Base-by-base conservation (phyloP, 1,140 invertebrate genomes). In the Oedothorax gibbosus region DNA sequence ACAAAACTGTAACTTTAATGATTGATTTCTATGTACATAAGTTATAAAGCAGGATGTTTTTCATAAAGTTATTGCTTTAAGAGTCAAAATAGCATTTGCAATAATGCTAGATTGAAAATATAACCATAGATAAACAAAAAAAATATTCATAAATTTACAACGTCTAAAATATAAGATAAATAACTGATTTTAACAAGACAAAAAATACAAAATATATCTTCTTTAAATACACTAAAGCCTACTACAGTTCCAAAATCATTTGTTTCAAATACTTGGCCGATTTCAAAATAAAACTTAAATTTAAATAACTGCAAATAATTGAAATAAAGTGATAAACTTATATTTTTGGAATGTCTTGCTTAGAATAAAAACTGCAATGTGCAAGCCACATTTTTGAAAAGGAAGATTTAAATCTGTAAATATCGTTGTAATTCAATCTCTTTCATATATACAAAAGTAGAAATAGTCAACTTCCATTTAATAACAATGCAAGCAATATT, bases 371-470 rank as follows among this genome's bases (percentile, higher is more conserved):
- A 35, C 35, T 69, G 51, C 56, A n/a, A 73, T 83, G 57, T 73
- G 35, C 9, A 73, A 54, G 49, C 62, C 80, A 73, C 80, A 73
- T 65, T 62, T 65, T 18, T 15, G 35, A 62, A 57, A 65, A 83
- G 56, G 54, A 56, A 71, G 69, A 35, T 62, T 35, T 35, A 35
- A 35, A 54, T 68, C 60, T 51, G 57, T 18, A 83, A 53, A 81
- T 69, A 60, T 64, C 12, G 21, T 49, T 62, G 15, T 18, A 73
- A 53, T 62, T 56, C 80, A 14, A 64, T 53, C 54, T 8, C 21
- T 83, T n/a, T 73, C 54, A 21, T 54, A 83, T 83, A 65, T 83
- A 71, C 69, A 71, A 83, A 73, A 81, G 65, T 68, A 64, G 60
- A 71, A 81, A 64, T 20, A 71, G 21, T 60, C 18, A n/a, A 53